These are phyloP conservation scores for Phalacrocorax carbo DNA, from an alignment of 2,113 vertebrate genomes.

Conservation along the genomic window DNA sequence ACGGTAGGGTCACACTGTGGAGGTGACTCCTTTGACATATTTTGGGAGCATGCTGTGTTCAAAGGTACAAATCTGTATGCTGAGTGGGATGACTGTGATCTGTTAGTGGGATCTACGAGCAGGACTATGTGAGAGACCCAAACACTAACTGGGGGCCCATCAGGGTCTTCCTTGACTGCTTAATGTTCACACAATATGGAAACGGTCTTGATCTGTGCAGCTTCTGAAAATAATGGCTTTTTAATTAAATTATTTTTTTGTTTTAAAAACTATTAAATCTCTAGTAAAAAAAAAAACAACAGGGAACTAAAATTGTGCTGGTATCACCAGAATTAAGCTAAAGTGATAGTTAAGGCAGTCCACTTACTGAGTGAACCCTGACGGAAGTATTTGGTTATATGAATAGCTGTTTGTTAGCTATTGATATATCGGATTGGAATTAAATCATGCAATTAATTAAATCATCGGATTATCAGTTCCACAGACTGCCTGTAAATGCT, in stretches of 20 bases:
- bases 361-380: not conserved
- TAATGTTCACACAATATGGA: not conserved
- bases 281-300: not conserved
- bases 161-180: not conserved
- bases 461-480: not conserved
- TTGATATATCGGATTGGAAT: not conserved
- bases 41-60: not conserved
- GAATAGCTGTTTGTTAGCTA: not conserved
- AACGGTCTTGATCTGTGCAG: not conserved
- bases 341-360: not conserved
- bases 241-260: not conserved
- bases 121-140: not conserved
- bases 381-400: not conserved
- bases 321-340: not conserved
- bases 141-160: not conserved
- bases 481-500: not conserved
- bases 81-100: not conserved
- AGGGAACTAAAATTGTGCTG: not conserved
- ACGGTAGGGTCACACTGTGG: not conserved
- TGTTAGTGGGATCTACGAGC: not conserved
- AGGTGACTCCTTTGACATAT: not conserved
- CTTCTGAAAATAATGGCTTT: not conserved
- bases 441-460: not conserved
- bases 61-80: not conserved
- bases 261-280: not conserved